Percentiles rank a stretch among this genome's conserved stretches.
Conservation (phyloP, 2,797 vertebrate species). For the Sandelia bainsii region DNA sequence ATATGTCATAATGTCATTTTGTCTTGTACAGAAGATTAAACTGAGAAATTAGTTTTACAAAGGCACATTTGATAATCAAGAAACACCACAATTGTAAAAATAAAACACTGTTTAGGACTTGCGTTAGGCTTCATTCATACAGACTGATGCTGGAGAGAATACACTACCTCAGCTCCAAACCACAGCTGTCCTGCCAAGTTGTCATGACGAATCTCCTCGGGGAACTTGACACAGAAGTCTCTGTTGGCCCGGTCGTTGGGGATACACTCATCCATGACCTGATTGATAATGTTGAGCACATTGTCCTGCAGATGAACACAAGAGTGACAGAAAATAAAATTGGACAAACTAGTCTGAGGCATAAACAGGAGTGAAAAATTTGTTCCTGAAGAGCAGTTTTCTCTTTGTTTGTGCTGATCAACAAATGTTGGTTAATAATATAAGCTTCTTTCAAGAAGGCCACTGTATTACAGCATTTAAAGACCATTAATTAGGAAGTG, state of each 20-base stretch:
- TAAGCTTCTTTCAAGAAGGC: slow-evolving; percentile 15
- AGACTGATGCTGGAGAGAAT: slow-evolving; percentile 54
- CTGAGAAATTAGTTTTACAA: neutral
- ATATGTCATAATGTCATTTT: slow-evolving; percentile 20
- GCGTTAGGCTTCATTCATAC: slow-evolving; percentile 47
- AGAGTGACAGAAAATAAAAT: slow-evolving; percentile 56
- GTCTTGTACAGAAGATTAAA: slow-evolving; percentile 1
- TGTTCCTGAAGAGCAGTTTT: slow-evolving; percentile 28
- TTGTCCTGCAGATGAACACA: slow-evolving; percentile 88
- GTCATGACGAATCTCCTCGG: slow-evolving; percentile 99
- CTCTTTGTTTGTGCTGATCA: slow-evolving; percentile 15
- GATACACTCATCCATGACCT: slow-evolving; percentile 99
- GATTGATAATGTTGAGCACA: slow-evolving; percentile 96
- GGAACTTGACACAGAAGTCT: slow-evolving; percentile 98
- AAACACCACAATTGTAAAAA: slow-evolving; percentile 1
- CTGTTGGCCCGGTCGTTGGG: slow-evolving; percentile 93
- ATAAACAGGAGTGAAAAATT: slow-evolving; percentile 11
- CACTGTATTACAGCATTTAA: slow-evolving; percentile 31
- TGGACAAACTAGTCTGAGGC: slow-evolving; percentile 42
- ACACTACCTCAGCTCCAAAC: slow-evolving; percentile 96
- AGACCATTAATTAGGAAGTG: slow-evolving; percentile 51
- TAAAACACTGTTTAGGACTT: neutral
- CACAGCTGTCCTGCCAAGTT: slow-evolving; percentile 98
- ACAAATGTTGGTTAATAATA: slow-evolving; percentile 29
- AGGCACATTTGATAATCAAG: neutral